Percentiles rank a stretch among this genome's conserved stretches.
Conservation (phyloP, 2,797 vertebrate genomes). For the Xiphorhynchus erythropygius region DNA sequence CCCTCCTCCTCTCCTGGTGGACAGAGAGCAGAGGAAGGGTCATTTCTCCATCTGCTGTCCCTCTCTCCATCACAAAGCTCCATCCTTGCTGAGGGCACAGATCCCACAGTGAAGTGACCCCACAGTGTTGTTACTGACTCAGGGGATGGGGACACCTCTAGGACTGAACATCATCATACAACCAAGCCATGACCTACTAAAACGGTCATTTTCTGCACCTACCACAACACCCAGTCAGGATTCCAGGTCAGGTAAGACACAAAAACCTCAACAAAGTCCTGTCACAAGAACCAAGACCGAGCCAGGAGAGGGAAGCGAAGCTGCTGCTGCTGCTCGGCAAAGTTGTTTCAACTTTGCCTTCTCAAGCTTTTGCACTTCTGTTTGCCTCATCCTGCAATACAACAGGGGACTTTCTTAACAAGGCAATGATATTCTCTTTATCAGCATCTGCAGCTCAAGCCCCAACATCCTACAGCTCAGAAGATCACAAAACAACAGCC, state of each 20-base stretch:
- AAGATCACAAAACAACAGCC: background rate
- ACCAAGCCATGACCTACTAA: background rate
- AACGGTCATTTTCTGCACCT: background rate
- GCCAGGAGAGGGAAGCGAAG: background rate
- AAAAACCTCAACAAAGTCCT: rapidly evolving
- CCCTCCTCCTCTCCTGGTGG: background rate
- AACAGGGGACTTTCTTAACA: background rate
- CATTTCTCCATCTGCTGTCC: background rate
- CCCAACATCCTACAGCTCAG: background rate
- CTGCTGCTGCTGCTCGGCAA: background rate
- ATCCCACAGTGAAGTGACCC: rapidly evolving
- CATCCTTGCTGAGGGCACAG: rapidly evolving
- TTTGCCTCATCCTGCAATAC: background rate
- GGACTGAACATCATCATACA: rapidly evolving
- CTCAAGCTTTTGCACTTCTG: background rate
- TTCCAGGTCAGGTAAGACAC: background rate
- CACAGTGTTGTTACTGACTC: rapidly evolving
- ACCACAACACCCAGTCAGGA: rapidly evolving
- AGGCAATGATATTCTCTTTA: background rate
- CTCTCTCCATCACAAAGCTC: background rate
- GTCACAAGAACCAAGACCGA: rapidly evolving
- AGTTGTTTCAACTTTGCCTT: background rate
- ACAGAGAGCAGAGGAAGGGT: background rate
- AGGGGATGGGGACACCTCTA: rapidly evolving
- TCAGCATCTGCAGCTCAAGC: background rate